These are phyloP conservation scores for Catagonus wagneri DNA, from an alignment of 2,113 vertebrate genomes.

Conservation along the genomic window DNA sequence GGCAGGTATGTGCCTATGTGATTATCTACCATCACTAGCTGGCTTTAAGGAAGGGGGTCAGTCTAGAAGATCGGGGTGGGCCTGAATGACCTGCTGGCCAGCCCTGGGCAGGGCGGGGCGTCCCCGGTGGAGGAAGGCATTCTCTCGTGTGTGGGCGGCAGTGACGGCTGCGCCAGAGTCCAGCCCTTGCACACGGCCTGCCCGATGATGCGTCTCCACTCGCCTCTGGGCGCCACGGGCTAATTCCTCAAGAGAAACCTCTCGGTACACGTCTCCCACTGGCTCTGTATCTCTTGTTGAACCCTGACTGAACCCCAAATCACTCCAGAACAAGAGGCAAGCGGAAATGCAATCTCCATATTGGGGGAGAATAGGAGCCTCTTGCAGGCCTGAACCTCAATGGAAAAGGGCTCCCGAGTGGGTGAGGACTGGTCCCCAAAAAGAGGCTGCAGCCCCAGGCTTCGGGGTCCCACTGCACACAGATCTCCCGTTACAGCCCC, in stretches of 20 bases:
- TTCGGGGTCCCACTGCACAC: too few relatives aligned
- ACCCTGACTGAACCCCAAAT: background rate
- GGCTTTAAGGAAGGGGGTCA: background rate
- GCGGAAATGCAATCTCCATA: background rate
- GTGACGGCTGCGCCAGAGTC: background rate
- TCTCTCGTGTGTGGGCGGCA: rapidly evolving
- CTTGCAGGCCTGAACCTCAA: background rate
- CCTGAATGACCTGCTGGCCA: background rate
- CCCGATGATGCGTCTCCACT: background rate
- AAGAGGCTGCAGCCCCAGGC: background rate
- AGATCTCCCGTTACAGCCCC: background rate
- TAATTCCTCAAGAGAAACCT: background rate
- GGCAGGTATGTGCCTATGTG: background rate
- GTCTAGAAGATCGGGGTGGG: too few relatives aligned
- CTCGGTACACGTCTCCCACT: background rate
- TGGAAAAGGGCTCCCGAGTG: background rate
- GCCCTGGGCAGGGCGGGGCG: background rate
- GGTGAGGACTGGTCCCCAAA: background rate
- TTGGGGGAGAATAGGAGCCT: too few relatives aligned
- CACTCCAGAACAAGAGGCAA: background rate
- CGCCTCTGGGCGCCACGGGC: too few relatives aligned
- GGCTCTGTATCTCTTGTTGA: background rate
- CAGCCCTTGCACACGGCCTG: rapidly evolving
- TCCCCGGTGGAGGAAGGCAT: background rate
- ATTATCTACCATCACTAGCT: too few relatives aligned